Evolutionary conservation across 2,113 vertebrate species (phyloP).

Genomic region (Hemiscyllium ocellatum): DNA sequence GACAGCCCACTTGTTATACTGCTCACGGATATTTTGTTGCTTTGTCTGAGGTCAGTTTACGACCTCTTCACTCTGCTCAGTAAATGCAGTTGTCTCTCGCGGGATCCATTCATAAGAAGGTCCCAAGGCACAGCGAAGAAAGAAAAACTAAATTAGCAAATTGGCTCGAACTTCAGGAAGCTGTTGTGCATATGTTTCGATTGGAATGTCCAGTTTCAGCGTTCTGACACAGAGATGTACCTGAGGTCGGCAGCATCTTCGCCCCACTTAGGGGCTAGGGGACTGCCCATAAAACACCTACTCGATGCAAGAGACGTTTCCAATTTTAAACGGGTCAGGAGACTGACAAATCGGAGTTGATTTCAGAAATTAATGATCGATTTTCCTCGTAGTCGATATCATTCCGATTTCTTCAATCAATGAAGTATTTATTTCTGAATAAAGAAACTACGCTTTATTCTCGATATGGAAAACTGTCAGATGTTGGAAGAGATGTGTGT

Average conservation of each 20-base stretch:
- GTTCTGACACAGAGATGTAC: background rate
- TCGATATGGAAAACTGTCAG: background rate
- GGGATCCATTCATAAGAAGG: background rate
- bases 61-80: constrained; percentile 11
- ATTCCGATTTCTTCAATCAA: background rate
- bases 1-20: constrained; percentile 16
- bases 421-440: background rate
- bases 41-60: constrained; percentile 14
- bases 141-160: background rate
- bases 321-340: background rate
- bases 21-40: background rate
- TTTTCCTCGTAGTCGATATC: background rate
- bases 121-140: constrained; percentile 6
- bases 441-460: background rate
- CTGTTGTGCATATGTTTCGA: background rate
- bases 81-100: background rate
- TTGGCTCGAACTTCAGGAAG: background rate
- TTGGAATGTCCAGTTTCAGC: background rate
- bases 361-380: background rate
- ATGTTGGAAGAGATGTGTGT: background rate
- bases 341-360: background rate
- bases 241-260: background rate
- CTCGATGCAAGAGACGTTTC: background rate
- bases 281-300: background rate
- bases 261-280: background rate